Evolutionary conservation across 2,797 vertebrate genomes (phyloP).

Genomic region (Acestrorhynchus altus): DNA sequence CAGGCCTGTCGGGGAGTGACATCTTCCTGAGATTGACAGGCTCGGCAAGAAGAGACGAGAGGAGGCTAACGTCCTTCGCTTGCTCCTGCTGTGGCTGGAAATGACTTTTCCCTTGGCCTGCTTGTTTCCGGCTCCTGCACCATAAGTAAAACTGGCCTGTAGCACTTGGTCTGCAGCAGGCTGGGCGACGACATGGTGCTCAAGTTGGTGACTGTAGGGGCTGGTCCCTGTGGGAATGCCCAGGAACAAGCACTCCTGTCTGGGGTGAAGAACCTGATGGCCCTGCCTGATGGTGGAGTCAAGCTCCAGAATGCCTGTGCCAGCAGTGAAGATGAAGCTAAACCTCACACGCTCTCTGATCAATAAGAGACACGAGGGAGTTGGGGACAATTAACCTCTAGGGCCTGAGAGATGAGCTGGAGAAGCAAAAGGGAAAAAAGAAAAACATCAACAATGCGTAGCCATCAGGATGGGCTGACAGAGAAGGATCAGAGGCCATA

Average conservation of each 20-base stretch:
- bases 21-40: slow-evolving; percentile 37
- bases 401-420: slow-evolving; percentile 49
- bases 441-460: slow-evolving; percentile 31
- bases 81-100: slow-evolving; percentile 33
- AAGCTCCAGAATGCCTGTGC: slow-evolving; percentile 18
- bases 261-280: slow-evolving; percentile 28
- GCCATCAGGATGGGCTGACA: slow-evolving; percentile 14
- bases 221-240: slow-evolving; percentile 33
- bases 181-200: slow-evolving; percentile 5
- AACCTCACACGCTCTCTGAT: slow-evolving; percentile 39
- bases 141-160: slow-evolving; percentile 36
- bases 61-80: slow-evolving; percentile 20
- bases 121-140: slow-evolving; percentile 23
- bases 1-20: slow-evolving; percentile 43
- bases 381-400: slow-evolving; percentile 53
- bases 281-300: slow-evolving; percentile 10
- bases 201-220: slow-evolving; percentile 26
- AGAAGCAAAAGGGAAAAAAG: slow-evolving; percentile 33
- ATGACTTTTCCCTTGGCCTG: slow-evolving; percentile 46
- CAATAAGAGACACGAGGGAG: slow-evolving; percentile 52
- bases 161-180: slow-evolving; percentile 26
- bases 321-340: slow-evolving; percentile 35
- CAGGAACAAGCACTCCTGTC: slow-evolving; percentile 23
- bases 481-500: slow-evolving; percentile 19
- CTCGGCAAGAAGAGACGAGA: slow-evolving; percentile 18